A percentile compares a stretch with the other conserved stretches of the same genome.
Evolutionary conservation across 1,140 invertebrate species (phyloP).

Genomic region (Antheraea pernyi): DNA sequence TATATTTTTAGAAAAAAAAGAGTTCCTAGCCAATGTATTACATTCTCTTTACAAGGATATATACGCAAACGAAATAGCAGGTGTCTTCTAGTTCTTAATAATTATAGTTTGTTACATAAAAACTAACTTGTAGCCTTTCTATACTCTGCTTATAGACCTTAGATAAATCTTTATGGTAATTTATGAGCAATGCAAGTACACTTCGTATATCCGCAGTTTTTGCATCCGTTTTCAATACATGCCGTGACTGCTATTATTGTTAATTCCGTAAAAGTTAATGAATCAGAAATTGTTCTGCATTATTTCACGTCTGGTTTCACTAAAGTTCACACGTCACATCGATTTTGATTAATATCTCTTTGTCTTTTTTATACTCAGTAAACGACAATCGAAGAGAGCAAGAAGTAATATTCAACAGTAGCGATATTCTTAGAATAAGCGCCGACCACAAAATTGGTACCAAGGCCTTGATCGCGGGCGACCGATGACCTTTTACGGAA

Average conservation of each 20-base stretch:
- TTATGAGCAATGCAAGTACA: neutral
- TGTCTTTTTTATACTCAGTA: neutral
- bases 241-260: too few species aligned
- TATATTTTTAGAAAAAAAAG: too few species aligned
- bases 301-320: conserved; percentile 1
- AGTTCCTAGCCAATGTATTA: too few species aligned
- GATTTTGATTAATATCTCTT: neutral
- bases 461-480: conserved; percentile 51
- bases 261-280: conserved; percentile 11
- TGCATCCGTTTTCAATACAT: neutral
- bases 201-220: neutral
- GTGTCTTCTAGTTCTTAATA: too few species aligned
- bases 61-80: too few species aligned
- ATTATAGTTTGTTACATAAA: too few species aligned
- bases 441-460: conserved; percentile 17
- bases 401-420: neutral
- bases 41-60: too few species aligned
- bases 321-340: neutral
- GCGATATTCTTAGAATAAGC: conserved; percentile 21
- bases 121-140: too few species aligned
- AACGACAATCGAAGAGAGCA: neutral
- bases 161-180: neutral
- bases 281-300: conserved; percentile 12
- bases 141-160: too few species aligned
- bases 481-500: conserved; percentile 50